phyloP scores from a whole-genome alignment of 2,113 vertebrate species.

The Malurus elegans region DNA sequence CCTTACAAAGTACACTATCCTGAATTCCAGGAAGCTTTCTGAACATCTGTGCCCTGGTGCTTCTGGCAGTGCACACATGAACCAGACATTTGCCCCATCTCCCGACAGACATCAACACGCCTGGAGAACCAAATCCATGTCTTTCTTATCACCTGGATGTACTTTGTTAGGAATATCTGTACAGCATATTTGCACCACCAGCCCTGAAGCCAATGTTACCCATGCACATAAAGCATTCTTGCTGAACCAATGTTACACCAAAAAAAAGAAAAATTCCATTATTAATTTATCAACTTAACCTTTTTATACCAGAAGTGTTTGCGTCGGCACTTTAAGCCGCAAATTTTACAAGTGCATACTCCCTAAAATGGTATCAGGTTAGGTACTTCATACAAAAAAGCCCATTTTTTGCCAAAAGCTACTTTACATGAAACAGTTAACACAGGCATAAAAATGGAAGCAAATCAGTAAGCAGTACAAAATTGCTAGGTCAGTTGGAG shows the following conservation, averaged over 20 bases:
- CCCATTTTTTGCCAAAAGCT: not conserved
- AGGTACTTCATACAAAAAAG: not conserved
- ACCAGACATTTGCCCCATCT: not conserved
- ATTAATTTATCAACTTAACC: not conserved
- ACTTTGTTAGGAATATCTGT: not conserved
- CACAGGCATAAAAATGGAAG: not conserved
- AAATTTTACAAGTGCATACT: not conserved
- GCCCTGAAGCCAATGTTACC: not conserved
- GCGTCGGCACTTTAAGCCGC: not conserved
- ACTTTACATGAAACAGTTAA: not conserved
- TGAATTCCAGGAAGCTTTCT: not conserved
- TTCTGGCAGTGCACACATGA: not conserved
- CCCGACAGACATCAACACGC: not conserved
- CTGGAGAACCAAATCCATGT: not conserved
- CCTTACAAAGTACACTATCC: not conserved
- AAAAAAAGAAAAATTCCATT: not conserved
- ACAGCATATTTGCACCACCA: not conserved
- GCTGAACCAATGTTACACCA: not conserved
- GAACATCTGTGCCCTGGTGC: not conserved
- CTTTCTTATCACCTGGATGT: not conserved
- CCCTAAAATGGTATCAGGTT: not conserved
- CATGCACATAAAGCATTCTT: not conserved
- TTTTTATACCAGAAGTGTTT: not conserved
- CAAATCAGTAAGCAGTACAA: not conserved
- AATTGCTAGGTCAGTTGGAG: not conserved